Evolutionary conservation across 2,113 vertebrate genomes (phyloP), one percentile per base, ranked within the genome.

Genomic region (Galemys pyrenaicus): DNA sequence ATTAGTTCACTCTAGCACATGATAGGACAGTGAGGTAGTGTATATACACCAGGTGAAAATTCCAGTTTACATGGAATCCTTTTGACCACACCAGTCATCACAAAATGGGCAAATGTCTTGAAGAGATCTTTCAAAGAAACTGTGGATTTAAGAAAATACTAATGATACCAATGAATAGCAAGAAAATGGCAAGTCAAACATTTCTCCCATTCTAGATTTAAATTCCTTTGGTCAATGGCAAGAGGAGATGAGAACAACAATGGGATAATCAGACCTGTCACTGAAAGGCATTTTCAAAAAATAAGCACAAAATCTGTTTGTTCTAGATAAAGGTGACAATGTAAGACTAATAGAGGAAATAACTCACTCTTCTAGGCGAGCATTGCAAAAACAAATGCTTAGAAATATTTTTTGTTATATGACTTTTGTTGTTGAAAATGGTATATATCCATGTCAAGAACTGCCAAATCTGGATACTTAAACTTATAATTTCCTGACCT

Each of bases 401-500:
- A 71, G 44, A 83, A 78, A 78, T 68, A 64, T 79, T 87, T 86
- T 32, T 77, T 71, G 65, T 74, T 87, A 54, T 20, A 35, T 37
- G 22, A 54, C 88, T 74, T 93, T 79, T 81, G 75, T 89, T 81
- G 8, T 35, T 96, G 32, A 26, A 93, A 89, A 90, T 17, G 26
- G 54, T 85, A 68, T n/a, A 11, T 39, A 88, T 70, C 77, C 62
- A n/a, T 35, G 80, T 89, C 22, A 83, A 93, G 51, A 82, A 89
- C 19, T 92, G 77, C 37, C 74, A 92, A 87, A 67, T 46, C n/a
- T 39, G 49, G 39, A 30, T 54, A 41, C 56, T 39, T 80, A 93
- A 67, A 73, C 11, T 94, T 88, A 83, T 16, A 62, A 35, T 64
- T 90, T 90, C 49, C 54, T 84, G 46, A 86, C 13, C 84, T 58